phyloP scores from a whole-genome alignment of 1,140 invertebrate genomes.

The Copidosoma floridanum region DNA sequence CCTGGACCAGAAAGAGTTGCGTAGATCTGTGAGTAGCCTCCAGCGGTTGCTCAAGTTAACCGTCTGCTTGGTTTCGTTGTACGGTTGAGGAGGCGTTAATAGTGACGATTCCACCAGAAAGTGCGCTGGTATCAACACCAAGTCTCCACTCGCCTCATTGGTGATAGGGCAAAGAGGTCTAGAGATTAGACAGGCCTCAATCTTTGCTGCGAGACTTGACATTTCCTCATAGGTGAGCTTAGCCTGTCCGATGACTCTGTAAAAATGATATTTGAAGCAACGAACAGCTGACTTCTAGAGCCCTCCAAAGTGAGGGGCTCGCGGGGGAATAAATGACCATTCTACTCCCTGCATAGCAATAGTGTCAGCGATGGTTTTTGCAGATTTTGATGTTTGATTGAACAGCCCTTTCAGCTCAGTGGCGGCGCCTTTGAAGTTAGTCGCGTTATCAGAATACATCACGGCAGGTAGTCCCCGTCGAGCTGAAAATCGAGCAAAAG shows the following conservation, averaged over 20 bases:
- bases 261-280: constrained; percentile 21
- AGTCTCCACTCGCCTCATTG: constrained; percentile 17
- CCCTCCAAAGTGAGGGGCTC: constrained; percentile 4
- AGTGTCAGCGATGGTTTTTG: background rate
- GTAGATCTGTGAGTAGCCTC: too few relatives aligned
- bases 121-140: background rate
- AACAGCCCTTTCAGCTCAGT: constrained; percentile 1
- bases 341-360: background rate
- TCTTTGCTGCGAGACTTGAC: constrained; percentile 23
- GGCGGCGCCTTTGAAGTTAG: constrained; percentile 15
- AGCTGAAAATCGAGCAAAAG: constrained; percentile 8
- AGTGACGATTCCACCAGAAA: background rate
- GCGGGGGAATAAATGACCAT: constrained; percentile 33
- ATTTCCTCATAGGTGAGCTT: constrained; percentile 29
- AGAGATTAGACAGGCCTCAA: constrained; percentile 34
- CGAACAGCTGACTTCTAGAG: constrained; percentile 5
- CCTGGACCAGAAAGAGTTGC: too few relatives aligned
- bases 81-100: background rate
- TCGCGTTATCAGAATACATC: constrained; percentile 9
- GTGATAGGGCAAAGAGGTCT: constrained; percentile 21
- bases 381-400: background rate
- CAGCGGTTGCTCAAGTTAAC: too few relatives aligned
- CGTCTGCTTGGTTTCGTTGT: too few relatives aligned
- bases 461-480: background rate
- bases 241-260: constrained; percentile 19